Conservation (phyloP, 2,888 invertebrate species). For the Caenorhabditis macrosperma region DNA sequence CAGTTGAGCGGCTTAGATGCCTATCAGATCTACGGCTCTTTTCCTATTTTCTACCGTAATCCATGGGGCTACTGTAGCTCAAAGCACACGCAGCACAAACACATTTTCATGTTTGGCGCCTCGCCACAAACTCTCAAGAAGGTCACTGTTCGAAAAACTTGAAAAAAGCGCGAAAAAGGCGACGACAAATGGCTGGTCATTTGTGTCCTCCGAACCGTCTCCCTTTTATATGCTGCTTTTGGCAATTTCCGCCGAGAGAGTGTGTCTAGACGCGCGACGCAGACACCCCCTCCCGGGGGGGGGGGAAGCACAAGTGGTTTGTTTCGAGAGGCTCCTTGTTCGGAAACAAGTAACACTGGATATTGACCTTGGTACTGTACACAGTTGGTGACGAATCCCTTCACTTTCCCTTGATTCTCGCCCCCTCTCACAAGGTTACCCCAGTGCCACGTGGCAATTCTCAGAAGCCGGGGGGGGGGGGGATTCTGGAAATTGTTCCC, state of each 20-base stretch:
- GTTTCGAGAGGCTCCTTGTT: conserved; percentile 48
- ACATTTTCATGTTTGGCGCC: background rate
- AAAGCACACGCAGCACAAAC: background rate
- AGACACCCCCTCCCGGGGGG: no score
- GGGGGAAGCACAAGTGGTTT: conserved; percentile 55
- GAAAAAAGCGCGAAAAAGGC: background rate
- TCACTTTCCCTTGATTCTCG: no score
- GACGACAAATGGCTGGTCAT: conserved; percentile 32
- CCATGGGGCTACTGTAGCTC: no score
- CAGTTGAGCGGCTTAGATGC: no score
- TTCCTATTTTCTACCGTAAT: no score
- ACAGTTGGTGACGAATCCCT: conserved; percentile 19
- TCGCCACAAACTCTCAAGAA: background rate
- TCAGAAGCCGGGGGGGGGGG: background rate
- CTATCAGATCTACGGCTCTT: no score
- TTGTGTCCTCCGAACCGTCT: background rate
- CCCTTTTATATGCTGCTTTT: conserved; percentile 39
- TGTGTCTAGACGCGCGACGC: background rate
- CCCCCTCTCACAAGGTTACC: conserved; percentile 7
- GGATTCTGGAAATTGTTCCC: background rate
- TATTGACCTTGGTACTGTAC: conserved; percentile 51
- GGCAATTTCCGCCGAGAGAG: conserved; percentile 31
- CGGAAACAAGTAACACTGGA: conserved; percentile 4
- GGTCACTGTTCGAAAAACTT: conserved; percentile 3
- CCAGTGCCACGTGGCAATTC: conserved; percentile 20